Percentiles rank a stretch among this genome's conserved stretches.
Evolutionary conservation across 2,797 vertebrate genomes (phyloP).

Genomic region (Syngnathus acus): DNA sequence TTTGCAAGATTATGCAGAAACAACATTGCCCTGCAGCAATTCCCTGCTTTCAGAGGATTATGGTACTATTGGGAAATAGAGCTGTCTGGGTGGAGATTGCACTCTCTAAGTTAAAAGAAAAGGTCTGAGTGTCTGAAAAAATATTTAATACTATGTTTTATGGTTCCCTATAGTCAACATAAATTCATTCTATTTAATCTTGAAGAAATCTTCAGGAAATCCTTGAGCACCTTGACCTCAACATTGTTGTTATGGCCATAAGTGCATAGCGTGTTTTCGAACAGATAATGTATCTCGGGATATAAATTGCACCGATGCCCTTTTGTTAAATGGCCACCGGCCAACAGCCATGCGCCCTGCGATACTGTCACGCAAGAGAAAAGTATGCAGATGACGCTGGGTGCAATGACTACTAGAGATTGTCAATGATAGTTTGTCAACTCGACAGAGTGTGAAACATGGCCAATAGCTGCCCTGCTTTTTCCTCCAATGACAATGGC

Average conservation of each 20-base stretch:
- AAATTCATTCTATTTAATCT: not conserved
- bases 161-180: not conserved
- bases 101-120: not conserved
- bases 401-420: conserved; percentile 14
- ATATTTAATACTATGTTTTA: not conserved
- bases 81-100: not conserved
- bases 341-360: not conserved
- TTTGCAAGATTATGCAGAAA: conserved; percentile 2
- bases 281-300: not conserved
- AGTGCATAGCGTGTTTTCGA: not conserved
- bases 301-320: conserved; percentile 23
- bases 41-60: not conserved
- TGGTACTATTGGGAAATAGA: not conserved
- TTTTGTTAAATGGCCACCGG: conserved; percentile 27
- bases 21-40: not conserved
- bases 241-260: not conserved
- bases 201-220: not conserved
- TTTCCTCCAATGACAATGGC: conserved; percentile 8
- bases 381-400: conserved; percentile 43
- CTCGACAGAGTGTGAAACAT: conserved; percentile 32
- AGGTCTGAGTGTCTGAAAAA: not conserved
- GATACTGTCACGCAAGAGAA: conserved; percentile 3
- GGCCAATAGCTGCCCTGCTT: not conserved
- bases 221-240: not conserved
- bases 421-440: conserved; percentile 32